Percentiles rank a stretch among this genome's conserved stretches.
Conservation (phyloP, 2,797 vertebrate species). For the Tinamus major region DNA sequence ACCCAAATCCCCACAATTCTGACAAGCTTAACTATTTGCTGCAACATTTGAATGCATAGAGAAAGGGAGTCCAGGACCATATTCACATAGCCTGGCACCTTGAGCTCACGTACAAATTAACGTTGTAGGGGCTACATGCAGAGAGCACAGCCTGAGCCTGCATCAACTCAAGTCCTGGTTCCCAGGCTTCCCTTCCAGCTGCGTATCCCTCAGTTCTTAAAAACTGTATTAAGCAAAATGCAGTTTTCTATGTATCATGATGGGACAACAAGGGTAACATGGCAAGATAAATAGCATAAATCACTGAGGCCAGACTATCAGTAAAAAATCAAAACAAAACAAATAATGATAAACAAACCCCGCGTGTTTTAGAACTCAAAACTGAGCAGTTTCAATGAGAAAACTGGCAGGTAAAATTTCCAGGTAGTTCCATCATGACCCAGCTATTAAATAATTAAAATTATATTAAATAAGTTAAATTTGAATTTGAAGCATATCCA, state of each 20-base stretch:
- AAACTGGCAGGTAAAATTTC: not conserved
- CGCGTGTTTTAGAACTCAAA: not conserved
- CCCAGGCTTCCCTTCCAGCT: not conserved
- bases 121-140: too few relatives aligned
- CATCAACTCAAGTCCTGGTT: not conserved
- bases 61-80: not conserved
- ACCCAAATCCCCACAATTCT: not conserved
- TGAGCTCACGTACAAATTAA: not conserved
- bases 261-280: not conserved
- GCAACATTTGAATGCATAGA: not conserved
- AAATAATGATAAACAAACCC: accelerated
- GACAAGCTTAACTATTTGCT: constrained; percentile 33
- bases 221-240: not conserved
- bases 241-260: not conserved
- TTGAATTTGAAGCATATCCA: not conserved
- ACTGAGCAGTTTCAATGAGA: not conserved
- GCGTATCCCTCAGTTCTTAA: not conserved
- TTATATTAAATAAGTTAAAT: not conserved
- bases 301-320: not conserved
- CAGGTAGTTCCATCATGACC: not conserved
- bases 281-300: not conserved
- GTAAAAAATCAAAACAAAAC: not conserved
- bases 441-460: not conserved
- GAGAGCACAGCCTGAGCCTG: not conserved
- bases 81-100: not conserved